A percentile compares a stretch with the other conserved stretches of the same genome.
Evolutionary conservation across 2,113 vertebrate species (phyloP).

Genomic region (Cepphus grylle): DNA sequence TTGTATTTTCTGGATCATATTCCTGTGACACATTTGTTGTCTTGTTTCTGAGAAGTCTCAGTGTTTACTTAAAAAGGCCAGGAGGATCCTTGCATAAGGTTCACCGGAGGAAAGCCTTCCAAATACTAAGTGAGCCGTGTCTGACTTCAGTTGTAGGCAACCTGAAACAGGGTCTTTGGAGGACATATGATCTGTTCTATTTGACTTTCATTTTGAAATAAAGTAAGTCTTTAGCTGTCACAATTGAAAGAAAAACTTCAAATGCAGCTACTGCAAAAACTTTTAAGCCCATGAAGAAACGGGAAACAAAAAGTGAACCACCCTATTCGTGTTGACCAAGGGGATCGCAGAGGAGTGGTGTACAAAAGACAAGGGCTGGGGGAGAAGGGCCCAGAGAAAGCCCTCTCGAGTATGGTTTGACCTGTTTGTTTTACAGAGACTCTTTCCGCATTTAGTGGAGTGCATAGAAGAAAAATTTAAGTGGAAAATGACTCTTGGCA

Average conservation of each 20-base stretch:
- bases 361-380: not conserved
- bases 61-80: not conserved
- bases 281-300: not conserved
- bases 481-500: not conserved
- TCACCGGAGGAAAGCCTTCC: not conserved
- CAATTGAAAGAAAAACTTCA: not conserved
- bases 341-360: not conserved
- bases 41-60: not conserved
- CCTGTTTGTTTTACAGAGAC: not conserved
- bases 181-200: not conserved
- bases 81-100: not conserved
- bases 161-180: not conserved
- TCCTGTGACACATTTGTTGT: fast-evolving
- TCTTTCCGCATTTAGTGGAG: not conserved
- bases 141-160: not conserved
- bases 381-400: not conserved
- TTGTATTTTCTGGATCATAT: not conserved
- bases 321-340: not conserved
- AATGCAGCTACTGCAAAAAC: not conserved
- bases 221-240: not conserved
- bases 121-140: not conserved
- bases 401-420: not conserved
- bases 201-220: not conserved
- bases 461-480: not conserved
- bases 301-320: not conserved